Percentiles rank a stretch among this genome's conserved stretches.
These are phyloP conservation scores for Diorhabda carinulata DNA, from an alignment of 1,140 invertebrate genomes.

Conservation along the genomic window DNA sequence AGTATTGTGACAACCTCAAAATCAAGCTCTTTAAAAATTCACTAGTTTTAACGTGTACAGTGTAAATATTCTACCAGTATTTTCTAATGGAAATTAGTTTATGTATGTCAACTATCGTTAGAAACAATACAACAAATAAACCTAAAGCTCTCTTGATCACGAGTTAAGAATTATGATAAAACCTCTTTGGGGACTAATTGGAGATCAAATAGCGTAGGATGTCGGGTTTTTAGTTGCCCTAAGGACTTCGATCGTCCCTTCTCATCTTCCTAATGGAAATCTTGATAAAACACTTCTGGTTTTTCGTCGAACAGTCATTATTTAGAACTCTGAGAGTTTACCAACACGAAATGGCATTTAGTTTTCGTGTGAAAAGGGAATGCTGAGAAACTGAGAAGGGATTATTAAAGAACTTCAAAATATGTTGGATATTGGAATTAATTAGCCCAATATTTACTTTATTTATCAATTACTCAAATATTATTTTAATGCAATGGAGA, in stretches of 20 bases:
- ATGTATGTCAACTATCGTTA: neutral
- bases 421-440: neutral
- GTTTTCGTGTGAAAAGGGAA: neutral
- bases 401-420: neutral
- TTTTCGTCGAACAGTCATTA: constrained; percentile 2
- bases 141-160: neutral
- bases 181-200: neutral
- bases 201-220: constrained; percentile 1
- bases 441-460: too few relatives aligned
- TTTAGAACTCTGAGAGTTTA: neutral
- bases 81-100: too few relatives aligned
- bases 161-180: constrained; percentile 3
- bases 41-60: too few relatives aligned
- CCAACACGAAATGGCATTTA: neutral
- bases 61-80: too few relatives aligned
- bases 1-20: too few relatives aligned
- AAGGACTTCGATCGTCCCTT: constrained; percentile 1
- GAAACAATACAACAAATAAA: neutral
- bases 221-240: constrained; percentile 1
- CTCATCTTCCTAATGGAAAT: constrained; percentile 2
- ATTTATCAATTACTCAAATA: too few relatives aligned
- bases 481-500: too few relatives aligned
- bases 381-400: neutral
- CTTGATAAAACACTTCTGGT: constrained; percentile 2
- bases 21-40: too few relatives aligned